These are phyloP conservation scores for Cuniculus paca DNA, from an alignment of 2,797 vertebrate species.

Conservation along the genomic window DNA sequence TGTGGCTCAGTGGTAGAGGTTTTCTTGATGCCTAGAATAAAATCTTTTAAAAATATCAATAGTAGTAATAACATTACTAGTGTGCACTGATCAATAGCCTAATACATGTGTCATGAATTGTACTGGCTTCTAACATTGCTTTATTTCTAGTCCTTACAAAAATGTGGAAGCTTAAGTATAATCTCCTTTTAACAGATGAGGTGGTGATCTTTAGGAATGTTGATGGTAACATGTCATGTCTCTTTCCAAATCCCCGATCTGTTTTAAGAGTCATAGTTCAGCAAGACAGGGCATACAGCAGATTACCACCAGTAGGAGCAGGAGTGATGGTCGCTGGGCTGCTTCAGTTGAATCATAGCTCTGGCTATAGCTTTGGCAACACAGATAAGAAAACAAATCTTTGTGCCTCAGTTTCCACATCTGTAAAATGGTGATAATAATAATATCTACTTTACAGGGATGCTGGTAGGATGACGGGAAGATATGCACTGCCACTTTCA, in stretches of 20 bases:
- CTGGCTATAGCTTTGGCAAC: neutral
- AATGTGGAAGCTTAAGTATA: conserved; percentile 11
- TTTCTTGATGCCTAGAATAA: neutral
- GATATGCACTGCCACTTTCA: rapidly evolving
- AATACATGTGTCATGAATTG: neutral
- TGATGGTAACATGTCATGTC: neutral
- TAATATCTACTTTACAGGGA: neutral
- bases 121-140: neutral
- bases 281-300: neutral
- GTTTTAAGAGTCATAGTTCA: neutral
- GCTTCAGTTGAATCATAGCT: neutral
- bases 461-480: neutral
- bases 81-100: neutral
- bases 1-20: neutral
- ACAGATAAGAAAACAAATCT: neutral
- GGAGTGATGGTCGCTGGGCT: neutral
- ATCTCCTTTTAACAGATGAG: conserved; percentile 8
- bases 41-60: neutral
- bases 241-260: conserved; percentile 31
- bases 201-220: neutral
- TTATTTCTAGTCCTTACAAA: conserved; percentile 28
- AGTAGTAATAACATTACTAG: neutral
- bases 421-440: neutral
- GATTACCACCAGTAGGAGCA: neutral
- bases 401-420: conserved; percentile 12